Base-by-base conservation (phyloP, 2,797 vertebrate species). In the Percopsis omiscomaycus region DNA sequence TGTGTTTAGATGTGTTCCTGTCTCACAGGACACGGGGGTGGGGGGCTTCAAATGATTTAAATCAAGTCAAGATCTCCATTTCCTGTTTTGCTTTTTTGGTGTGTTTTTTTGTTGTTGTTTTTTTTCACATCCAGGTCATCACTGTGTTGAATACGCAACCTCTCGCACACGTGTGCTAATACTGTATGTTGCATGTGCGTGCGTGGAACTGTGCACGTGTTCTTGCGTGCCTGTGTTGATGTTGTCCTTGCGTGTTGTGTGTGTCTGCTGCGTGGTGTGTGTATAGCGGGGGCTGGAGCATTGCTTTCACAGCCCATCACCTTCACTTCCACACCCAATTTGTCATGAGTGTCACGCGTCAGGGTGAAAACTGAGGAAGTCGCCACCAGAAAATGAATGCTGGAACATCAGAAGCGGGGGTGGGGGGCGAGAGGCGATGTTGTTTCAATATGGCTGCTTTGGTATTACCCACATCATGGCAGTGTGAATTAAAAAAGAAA, bases 341-440 rank as follows among this genome's bases (percentile, higher is more conserved):
- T 95, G 92, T 95, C 93, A 94, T 92, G 92, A 93, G 91, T 94
- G 93, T 94, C 93, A 95, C 81, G 93, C 91, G 91, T 94, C 86
- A 84, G 92, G 93, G 85, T 78, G 86, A 89, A 88, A 91, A 89
- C 88, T 88, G 84, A 61, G 80, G 91, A 92, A 93, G 88, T 89
- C 89, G 86, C 89, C 91, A 76, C 79, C 85, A 90, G 89, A 92
- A 92, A 92, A 94, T 94, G 93, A 92, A 91, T 92, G 91, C 93
- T 93, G 92, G 89, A 89, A 93, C 88, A 91, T 88, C 85, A 89
- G 84, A 90, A 92, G 86, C 79, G 66, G 67, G 82, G 45, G 69
- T 70, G 68, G 73, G 61, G 81, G 80, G 76, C 79, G 59, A 51
- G 60, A 44, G 73, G 52, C 60, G n/a, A 52, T 16, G 64, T 66